phyloP scores from a whole-genome alignment of 1,140 invertebrate genomes.

The Zaprionus capensis region DNA sequence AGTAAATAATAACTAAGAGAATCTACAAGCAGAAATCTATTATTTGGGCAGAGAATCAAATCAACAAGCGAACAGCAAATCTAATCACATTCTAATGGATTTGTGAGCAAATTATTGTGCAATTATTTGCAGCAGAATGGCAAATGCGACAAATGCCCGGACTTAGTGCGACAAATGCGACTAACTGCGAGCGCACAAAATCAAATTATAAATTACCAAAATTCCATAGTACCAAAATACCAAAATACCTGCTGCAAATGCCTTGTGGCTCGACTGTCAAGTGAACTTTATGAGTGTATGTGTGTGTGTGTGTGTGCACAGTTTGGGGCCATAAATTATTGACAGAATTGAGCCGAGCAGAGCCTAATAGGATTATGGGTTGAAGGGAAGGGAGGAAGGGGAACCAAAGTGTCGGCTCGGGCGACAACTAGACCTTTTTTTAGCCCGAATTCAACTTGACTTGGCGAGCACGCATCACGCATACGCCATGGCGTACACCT shows the following conservation, averaged over 20 bases:
- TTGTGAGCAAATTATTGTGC: slow-evolving; percentile 8
- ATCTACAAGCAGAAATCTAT: background rate
- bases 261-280: slow-evolving; percentile 35
- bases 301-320: slow-evolving; percentile 1
- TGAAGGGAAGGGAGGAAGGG: background rate
- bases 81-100: slow-evolving; percentile 43
- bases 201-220: slow-evolving; percentile 59
- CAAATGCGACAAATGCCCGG: slow-evolving; percentile 34
- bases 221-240: slow-evolving; percentile 31
- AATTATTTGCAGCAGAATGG: slow-evolving; percentile 14
- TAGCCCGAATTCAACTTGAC: background rate
- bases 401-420: background rate
- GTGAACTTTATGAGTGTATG: background rate
- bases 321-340: slow-evolving; percentile 55
- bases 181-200: slow-evolving; percentile 32
- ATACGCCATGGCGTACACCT: slow-evolving; percentile 19
- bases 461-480: slow-evolving; percentile 13
- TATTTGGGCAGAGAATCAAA: too few relatives aligned
- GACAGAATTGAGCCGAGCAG: slow-evolving; percentile 19
- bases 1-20: background rate
- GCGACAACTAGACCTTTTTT: slow-evolving; percentile 5
- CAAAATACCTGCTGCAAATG: slow-evolving; percentile 38
- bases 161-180: slow-evolving; percentile 2
- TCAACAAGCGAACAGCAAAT: slow-evolving; percentile 22
- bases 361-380: slow-evolving; percentile 8